Evolutionary conservation across 2,113 vertebrate genomes (phyloP).

Genomic region (Blennius ocellaris): DNA sequence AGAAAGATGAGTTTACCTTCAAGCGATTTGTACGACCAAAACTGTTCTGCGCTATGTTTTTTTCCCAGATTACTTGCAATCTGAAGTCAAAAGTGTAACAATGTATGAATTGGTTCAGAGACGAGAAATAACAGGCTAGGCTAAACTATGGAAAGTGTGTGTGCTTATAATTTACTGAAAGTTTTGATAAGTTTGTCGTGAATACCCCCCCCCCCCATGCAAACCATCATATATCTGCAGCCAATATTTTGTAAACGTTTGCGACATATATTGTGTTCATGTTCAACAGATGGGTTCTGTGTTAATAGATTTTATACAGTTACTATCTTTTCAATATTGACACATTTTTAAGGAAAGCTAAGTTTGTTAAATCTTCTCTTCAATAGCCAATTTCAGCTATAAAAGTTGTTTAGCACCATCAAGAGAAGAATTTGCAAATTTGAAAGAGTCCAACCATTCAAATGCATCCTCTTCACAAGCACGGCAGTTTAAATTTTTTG

Average conservation of each 20-base stretch:
- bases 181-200: neutral
- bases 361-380: too few species aligned
- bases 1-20: neutral
- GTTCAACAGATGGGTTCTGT: too few species aligned
- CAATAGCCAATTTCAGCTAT: too few species aligned
- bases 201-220: neutral
- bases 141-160: neutral
- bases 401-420: too few species aligned
- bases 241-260: conserved; percentile 1
- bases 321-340: too few species aligned
- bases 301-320: too few species aligned
- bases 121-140: neutral
- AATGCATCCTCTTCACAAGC: too few species aligned
- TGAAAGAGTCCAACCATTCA: too few species aligned
- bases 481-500: too few species aligned
- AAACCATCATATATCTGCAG: neutral
- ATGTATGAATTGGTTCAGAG: neutral
- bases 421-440: too few species aligned
- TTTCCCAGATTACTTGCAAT: neutral
- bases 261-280: too few species aligned
- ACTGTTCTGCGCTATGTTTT: neutral
- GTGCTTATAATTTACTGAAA: neutral
- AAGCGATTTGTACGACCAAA: neutral
- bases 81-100: neutral
- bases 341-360: too few species aligned